Evolutionary conservation across 2,113 vertebrate species (phyloP), one percentile per base, ranked within the genome.

Genomic region (Corythaeola cristata): DNA sequence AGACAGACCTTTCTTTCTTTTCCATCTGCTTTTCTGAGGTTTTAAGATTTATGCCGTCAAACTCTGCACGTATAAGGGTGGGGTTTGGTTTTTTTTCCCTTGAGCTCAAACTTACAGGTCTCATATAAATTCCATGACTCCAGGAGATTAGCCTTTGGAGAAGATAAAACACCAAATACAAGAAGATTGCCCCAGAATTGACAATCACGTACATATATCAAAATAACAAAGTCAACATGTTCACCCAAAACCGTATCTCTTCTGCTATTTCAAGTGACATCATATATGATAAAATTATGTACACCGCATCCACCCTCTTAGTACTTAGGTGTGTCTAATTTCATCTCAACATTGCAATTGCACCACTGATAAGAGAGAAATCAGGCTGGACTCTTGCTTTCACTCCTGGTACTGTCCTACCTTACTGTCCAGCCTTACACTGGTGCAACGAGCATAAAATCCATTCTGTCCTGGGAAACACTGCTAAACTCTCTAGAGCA

Each of bases 21-120:
- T 53, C 81, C 81, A 89, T 85, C 77, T 97, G 88, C 85, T 96
- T 96, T 94, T 85, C 83, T 90, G 82, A 95, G 95, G 78, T 85
- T 96, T 96, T 94, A 88, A 91, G 89, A 91, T 93, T 96, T 94
- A 91, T 71, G 82, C 59, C 17, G 5, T 85, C 90, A 96, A 93
- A 82, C 55, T 62, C 74, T 47, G 50, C 20, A 3, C 44, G 32
- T 58, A 50, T 47, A 89, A 93, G 67, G 89, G 71, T 1, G 6
- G 16, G 9, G 76, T 80, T 87, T 45, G 37, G 60, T 11, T 4
- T 30, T 89, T 75, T 55, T 68, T 53, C 16, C 58, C 90, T 68
- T 75, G 7, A 88, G 59, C 67, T 88, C 78, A 88, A 44, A 85
- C 12, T 47, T 93, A 90, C 59, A 80, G 79, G 72, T 88, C 75